A percentile compares a stretch with the other conserved stretches of the same genome.
These are phyloP conservation scores for Pyralis farinalis DNA, from an alignment of 2,888 invertebrate species.

Conservation along the genomic window DNA sequence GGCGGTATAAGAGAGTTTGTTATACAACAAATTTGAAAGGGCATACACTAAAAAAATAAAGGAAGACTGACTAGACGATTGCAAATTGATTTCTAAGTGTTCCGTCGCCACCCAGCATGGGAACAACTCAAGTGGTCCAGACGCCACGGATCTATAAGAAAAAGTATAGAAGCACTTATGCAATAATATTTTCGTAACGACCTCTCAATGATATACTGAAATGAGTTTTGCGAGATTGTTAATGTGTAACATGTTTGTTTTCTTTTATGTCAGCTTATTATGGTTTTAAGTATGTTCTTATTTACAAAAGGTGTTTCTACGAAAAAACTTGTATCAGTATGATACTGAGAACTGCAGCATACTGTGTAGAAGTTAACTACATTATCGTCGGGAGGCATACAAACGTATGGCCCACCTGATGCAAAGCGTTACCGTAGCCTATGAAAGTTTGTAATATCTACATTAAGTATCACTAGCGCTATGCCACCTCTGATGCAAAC, in stretches of 20 bases:
- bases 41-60: slow-evolving; percentile 19
- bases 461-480: too few species aligned
- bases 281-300: too few species aligned
- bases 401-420: too few species aligned
- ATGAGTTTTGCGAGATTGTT: slow-evolving; percentile 12
- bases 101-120: slow-evolving; percentile 78
- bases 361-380: too few species aligned
- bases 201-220: slow-evolving; percentile 25
- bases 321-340: too few species aligned
- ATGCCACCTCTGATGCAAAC: too few species aligned
- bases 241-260: neutral
- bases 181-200: slow-evolving; percentile 61
- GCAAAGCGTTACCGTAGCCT: too few species aligned
- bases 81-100: slow-evolving; percentile 73
- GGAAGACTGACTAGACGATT: slow-evolving; percentile 71
- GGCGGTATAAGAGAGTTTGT: slow-evolving; percentile 38
- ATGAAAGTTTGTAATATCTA: too few species aligned
- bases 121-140: slow-evolving; percentile 51
- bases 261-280: too few species aligned
- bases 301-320: too few species aligned
- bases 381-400: too few species aligned
- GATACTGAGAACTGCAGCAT: too few species aligned
- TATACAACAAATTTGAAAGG: slow-evolving; percentile 26
- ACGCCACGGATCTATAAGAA: slow-evolving; percentile 47
- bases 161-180: slow-evolving; percentile 33